Base-by-base conservation (phyloP, 1,140 invertebrate genomes). In the Glossosoma conforme region DNA sequence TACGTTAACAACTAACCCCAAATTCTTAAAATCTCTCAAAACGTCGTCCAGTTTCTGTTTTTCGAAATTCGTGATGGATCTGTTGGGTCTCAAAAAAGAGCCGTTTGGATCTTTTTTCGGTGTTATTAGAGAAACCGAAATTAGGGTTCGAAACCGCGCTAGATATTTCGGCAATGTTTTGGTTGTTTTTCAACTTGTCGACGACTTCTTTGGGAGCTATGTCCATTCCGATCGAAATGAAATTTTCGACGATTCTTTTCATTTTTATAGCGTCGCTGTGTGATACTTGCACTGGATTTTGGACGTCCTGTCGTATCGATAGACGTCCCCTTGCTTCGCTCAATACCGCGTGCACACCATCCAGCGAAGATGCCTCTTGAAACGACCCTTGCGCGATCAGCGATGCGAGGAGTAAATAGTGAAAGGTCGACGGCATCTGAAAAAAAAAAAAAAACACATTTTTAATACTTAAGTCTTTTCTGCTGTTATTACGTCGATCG, bases 161-260 rank as follows among this genome's bases (percentile, higher is more conserved):
- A n/a, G n/a, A n/a, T n/a, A n/a, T n/a, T n/a, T n/a, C n/a, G n/a
- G n/a, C n/a, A n/a, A n/a, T n/a, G n/a, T n/a, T n/a, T n/a, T n/a
- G n/a, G n/a, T n/a, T n/a, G n/a, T n/a, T n/a, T n/a, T n/a, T n/a
- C n/a, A n/a, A n/a, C 10, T 36, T 21, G 13, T 14, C 21, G 8
- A 33, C 38, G 10, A 43, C 25, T 13, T 43, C 40, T 17, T 42
- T 33, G 0, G 48, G 48, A 14, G 42, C 48, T 8, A 50, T 19
- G 28, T 33, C 18, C 40, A 50, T 32, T 11, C 48, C 48, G 32
- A 50, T 50, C 11, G 48, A 50, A 11, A 35, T 18, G 18, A 50
- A 33, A 18, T 50, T 50, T 13, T 17, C 20, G 9, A 43, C 41
- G 0, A 38, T 18, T 8, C 30, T 38, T 18, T 43, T 24, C 11